Conservation (phyloP, 1,140 invertebrate species). For the Heliconius melpomene region DNA sequence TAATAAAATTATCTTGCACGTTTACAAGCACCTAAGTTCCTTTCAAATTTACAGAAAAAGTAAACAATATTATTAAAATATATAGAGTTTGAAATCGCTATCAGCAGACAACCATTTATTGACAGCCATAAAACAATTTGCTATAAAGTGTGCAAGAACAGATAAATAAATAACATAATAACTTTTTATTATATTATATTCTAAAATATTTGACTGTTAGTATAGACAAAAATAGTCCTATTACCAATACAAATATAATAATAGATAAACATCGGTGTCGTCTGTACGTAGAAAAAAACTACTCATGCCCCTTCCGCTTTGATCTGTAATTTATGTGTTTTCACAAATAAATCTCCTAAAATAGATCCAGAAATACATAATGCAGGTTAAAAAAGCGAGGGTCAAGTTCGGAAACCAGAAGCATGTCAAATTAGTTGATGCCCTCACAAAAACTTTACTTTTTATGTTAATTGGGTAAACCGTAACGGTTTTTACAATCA, state of each 20-base stretch:
- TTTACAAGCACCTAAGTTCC: background rate
- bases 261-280: slow-evolving; percentile 24
- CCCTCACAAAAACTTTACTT: slow-evolving; percentile 11
- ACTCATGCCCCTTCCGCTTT: slow-evolving; percentile 30
- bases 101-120: slow-evolving; percentile 17
- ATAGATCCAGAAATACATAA: slow-evolving; percentile 20
- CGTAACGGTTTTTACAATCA: slow-evolving; percentile 6
- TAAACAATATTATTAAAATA: slow-evolving; percentile 6
- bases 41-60: background rate
- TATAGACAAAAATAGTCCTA: slow-evolving; percentile 23
- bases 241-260: slow-evolving; percentile 22
- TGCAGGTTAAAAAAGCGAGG: slow-evolving; percentile 21
- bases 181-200: background rate
- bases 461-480: slow-evolving; percentile 16
- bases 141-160: slow-evolving; percentile 3
- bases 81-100: slow-evolving; percentile 6
- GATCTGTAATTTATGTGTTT: slow-evolving; percentile 34
- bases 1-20: background rate
- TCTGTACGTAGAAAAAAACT: slow-evolving; percentile 22
- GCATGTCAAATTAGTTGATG: slow-evolving; percentile 24
- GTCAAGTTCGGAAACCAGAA: slow-evolving; percentile 26
- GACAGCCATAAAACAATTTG: slow-evolving; percentile 12
- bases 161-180: slow-evolving; percentile 21
- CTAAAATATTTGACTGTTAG: background rate
- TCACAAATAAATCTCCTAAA: slow-evolving; percentile 29